These are phyloP conservation scores for Volucella inflata DNA, from an alignment of 2,888 invertebrate genomes.

Conservation along the genomic window DNA sequence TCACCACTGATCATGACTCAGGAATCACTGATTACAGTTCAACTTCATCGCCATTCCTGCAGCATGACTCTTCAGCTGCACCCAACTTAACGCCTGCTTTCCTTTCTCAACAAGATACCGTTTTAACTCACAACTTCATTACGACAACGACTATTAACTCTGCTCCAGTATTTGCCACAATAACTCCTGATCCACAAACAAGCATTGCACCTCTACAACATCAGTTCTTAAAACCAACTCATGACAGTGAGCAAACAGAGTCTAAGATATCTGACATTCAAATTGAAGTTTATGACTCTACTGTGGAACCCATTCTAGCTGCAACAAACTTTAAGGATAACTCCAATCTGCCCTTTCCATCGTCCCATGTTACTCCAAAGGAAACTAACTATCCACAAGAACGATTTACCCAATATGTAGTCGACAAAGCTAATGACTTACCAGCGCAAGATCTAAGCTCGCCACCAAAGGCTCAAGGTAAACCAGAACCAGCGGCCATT, in stretches of 20 bases:
- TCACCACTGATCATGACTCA: background rate
- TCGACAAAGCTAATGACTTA: constrained; percentile 80
- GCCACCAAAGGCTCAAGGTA: constrained; percentile 76
- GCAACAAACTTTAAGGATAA: constrained; percentile 81
- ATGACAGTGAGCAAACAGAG: constrained; percentile 77
- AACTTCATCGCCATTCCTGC: background rate
- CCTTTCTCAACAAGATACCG: constrained; percentile 3
- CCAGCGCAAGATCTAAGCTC: constrained; percentile 80
- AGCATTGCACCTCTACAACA: background rate
- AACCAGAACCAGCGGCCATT: constrained; percentile 82
- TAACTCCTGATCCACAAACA: background rate
- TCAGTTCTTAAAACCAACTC: constrained; percentile 12
- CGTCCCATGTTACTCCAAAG: constrained; percentile 76
- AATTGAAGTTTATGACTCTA: constrained; percentile 82
- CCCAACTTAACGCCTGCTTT: background rate
- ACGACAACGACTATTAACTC: constrained; percentile 32
- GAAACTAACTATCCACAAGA: constrained; percentile 79
- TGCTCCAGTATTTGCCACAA: constrained; percentile 11
- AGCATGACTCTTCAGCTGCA: constrained; percentile 9
- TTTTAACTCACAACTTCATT: background rate
- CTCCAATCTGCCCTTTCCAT: constrained; percentile 74
- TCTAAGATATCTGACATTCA: constrained; percentile 83
- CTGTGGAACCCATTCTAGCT: constrained; percentile 81
- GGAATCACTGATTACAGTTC: background rate
- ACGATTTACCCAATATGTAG: constrained; percentile 81